Evolutionary conservation across 2,113 vertebrate species (phyloP), one percentile per base, ranked within the genome.

Genomic region (Nycticebus coucang): DNA sequence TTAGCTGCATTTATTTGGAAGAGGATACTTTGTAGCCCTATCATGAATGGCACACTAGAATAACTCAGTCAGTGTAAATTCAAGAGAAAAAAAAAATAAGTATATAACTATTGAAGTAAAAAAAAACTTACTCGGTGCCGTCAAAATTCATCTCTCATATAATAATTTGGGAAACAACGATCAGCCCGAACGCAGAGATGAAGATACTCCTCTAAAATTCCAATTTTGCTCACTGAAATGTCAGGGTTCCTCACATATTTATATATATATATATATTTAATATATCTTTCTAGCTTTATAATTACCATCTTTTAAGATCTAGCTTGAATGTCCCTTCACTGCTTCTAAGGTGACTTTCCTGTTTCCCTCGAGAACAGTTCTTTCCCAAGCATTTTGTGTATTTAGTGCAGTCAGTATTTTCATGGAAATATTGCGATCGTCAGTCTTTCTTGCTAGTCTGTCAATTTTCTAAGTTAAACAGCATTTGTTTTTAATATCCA

Each of bases 1-100:
- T 94, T 91, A 89, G 74, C 62, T 83, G 3, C 57, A 60, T 89
- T 91, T 97, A 66, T 87, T 83, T 88, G 93, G 55, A 28, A 89
- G 84, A 80, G 91, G 64, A 93, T 72, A 87, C 50, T 95, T 92
- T 88, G n/a, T 89, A 37, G 91, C 69, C 53, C 30, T 87, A 1
- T 95, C 80, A 50, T 5, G 17, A 90, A 71, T 84, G 30, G 64
- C 59, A 85, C 53, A 37, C 55, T 37, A 62, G 84, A 93, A 81
- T 77, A 85, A 72, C 50, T 93, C 93, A 55, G 45, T 93, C 93
- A 55, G 45, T 96, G 24, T 72, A 89, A 86, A 79, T 95, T 33
- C 89, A 84, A 95, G 75, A 41, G 6, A 60, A 11, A 45, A 45
- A 85, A 68, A 87, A 94, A 87, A 37, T 35, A 82, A 89, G 26